Evolutionary conservation across 2,113 vertebrate species (phyloP).

Genomic region (Hippolais icterina): DNA sequence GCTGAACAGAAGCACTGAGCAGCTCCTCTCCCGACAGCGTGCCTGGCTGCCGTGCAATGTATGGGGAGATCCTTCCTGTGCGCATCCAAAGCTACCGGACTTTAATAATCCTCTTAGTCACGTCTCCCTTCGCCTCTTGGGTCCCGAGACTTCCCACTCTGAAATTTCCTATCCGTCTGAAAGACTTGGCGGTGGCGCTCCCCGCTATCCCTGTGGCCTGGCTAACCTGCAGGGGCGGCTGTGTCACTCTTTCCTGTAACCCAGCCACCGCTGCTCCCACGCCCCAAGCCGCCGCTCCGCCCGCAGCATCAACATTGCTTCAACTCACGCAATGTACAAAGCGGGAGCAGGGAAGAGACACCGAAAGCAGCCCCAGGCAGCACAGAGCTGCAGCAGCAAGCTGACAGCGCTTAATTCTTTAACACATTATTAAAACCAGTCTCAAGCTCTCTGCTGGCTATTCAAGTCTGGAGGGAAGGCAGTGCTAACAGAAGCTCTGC

Average conservation of each 20-base stretch:
- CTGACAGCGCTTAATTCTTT: background rate
- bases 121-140: background rate
- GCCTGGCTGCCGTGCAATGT: fast-evolving
- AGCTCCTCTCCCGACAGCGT: background rate
- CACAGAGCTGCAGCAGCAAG: fast-evolving
- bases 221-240: background rate
- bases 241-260: background rate
- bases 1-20: background rate
- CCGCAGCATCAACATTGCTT: background rate
- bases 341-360: background rate
- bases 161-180: background rate
- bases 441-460: background rate
- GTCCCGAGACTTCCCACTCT: background rate
- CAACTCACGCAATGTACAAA: fast-evolving
- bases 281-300: fast-evolving
- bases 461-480: background rate
- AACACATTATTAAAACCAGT: background rate
- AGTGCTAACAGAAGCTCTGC: background rate
- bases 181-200: background rate
- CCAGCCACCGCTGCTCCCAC: background rate
- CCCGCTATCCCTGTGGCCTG: background rate
- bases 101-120: background rate
- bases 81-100: background rate
- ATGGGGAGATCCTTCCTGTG: background rate
- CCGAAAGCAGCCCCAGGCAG: background rate